Evolutionary conservation across 30 jellyfish, hydroid and myxozoan species (phyloP).

Genomic region (Hydractinia symbiolongicarpus): DNA sequence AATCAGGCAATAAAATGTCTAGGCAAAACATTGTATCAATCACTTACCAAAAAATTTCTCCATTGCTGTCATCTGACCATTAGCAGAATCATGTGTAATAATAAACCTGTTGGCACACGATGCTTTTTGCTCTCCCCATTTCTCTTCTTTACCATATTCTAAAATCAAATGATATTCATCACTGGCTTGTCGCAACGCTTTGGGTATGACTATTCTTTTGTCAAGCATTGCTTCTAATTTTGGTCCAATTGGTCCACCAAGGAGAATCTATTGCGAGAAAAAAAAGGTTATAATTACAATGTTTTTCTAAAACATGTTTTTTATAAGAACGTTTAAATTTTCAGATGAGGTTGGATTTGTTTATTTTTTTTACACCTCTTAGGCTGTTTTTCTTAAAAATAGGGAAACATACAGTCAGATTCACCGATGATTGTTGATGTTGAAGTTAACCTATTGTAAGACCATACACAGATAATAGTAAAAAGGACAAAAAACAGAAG

Average conservation of each 20-base stretch:
- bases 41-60: constrained; percentile 60
- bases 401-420: no score
- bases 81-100: constrained; percentile 63
- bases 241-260: constrained; percentile 91
- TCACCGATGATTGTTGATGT: no score
- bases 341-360: no score
- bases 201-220: constrained; percentile 48
- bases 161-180: constrained; percentile 77
- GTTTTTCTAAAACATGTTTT: no score
- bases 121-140: constrained; percentile 58
- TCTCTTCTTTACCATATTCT: constrained; percentile 71
- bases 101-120: constrained; percentile 73
- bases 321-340: neutral
- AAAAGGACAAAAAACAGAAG: no score
- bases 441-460: no score
- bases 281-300: neutral
- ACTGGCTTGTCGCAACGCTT: constrained; percentile 38
- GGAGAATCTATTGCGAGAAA: constrained; percentile 51
- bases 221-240: constrained; percentile 49
- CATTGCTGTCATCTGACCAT: constrained; percentile 67
- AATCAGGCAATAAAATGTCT: no score
- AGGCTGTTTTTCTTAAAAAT: no score
- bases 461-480: no score
- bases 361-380: no score
- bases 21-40: no score